Base-by-base conservation (phyloP, 2,797 vertebrate genomes). In the Hylomyscus alleni region DNA sequence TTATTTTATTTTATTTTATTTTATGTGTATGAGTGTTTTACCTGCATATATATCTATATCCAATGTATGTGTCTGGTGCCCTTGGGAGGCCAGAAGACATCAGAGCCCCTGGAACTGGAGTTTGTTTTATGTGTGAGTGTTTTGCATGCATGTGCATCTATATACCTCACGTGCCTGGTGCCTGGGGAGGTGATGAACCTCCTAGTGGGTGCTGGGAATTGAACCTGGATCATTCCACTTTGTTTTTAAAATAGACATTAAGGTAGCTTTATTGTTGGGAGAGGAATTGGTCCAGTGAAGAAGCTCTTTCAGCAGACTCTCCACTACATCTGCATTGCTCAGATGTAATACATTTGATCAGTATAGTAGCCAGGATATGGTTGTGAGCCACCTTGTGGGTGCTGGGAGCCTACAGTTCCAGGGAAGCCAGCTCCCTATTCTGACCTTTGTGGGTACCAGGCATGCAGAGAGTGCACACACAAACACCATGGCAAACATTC, bases 201-300 rank as follows among this genome's bases (percentile, higher is more conserved):
- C 65, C 31, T 67, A 67, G 65, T 34, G 8, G n/a, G n/a, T 72
- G 69, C n/a, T 72, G n/a, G 8, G n/a, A 72, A 72, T 20, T 72
- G n/a, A 37, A 37, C 69, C 67, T 37, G 69, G 17, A 37, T 72
- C 69, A 72, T n/a, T 72, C 58, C 34, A 56, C 73, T 81, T 93
- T 95, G 52, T 92, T 77, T 94, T 67, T 93, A 87, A 76, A 90
- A 90, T 81, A 94, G 40, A 37, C 67, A 76, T 92, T 81, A 52
- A 95, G 62, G 82, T 91, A 84, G 75, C 93, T 97, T 97, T 97
- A 52, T 84, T 96, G 88, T 89, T 73, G 40, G 3, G 47, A 81
- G 80, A 62, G 50, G 85, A 97, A 84, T 77, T 56, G 73, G 84
- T 81, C 47, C 87, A 87, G 10, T 56, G 50, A 91, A 62, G 83